Base-by-base conservation (phyloP, 2,113 vertebrate genomes). In the Eonycteris spelaea region DNA sequence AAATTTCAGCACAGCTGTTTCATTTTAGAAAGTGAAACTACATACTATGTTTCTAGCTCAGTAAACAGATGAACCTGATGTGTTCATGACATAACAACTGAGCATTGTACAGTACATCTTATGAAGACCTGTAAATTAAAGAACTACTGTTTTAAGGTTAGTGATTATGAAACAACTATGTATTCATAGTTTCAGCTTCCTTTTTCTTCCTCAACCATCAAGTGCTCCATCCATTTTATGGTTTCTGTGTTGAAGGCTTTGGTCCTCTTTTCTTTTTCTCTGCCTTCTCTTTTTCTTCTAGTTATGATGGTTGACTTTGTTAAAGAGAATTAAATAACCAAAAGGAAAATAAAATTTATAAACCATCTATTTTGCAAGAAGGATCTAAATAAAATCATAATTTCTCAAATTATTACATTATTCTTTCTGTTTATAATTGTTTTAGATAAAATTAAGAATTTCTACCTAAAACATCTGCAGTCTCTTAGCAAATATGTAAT, bases 191-290 rank as follows among this genome's bases (percentile, higher is more conserved):
- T 99, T 99, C 92, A 99, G 98, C 98, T 99, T 99, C 98, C 99
- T 99, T 98, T 99, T 99, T 88, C 99, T 99, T 93, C 99, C 99
- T 77, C 99, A 99, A 16, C 99, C 99, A n/a, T 99, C 99, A 65
- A 99, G 98, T 61, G 98, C 99, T 91, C 99, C 99, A 63, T 99
- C 99, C 88, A 99, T 98, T 98, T 99, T 99, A 95, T 99, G 99
- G 51, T 96, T 99, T 99, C 98, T 99, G 99, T 78, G 99, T 99
- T 0, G 99, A 99, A 48, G 98, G 98, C 95, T 99, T 99, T 97
- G 99, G 99, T 97, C 99, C 99, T 45, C 99, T 98, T 97, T 99
- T 99, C 98, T 99, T 99, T 96, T 99, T 99, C 98, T 99, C 99
- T 21, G 99, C 99, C 98, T 99, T 99, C 98, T 99, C 99, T 88